Conservation (phyloP, 2,113 vertebrate species). For the Terrapene triunguis region DNA sequence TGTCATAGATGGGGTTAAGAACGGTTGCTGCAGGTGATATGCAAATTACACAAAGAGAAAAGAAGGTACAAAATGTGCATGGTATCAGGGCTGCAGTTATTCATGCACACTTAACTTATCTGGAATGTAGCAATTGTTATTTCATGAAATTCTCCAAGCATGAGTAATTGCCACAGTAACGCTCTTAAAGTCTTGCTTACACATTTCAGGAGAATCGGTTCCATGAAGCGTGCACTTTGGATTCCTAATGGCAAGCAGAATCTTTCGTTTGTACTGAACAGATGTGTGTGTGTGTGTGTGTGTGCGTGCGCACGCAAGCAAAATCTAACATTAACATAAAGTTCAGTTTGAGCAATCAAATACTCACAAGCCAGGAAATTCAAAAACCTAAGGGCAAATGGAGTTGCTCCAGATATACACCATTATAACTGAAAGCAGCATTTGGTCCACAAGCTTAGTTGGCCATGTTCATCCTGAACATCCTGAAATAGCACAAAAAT, state of each 20-base stretch:
- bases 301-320: neutral
- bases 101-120: conserved; percentile 48
- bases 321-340: neutral
- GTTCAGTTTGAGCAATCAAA: neutral
- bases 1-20: neutral
- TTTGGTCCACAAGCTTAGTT: neutral
- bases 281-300: neutral
- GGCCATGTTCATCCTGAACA: neutral
- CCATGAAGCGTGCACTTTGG: neutral
- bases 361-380: neutral
- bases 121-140: conserved; percentile 48
- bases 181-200: conserved; percentile 25
- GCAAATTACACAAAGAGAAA: neutral
- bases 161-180: conserved; percentile 40
- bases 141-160: conserved; percentile 42
- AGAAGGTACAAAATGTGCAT: neutral
- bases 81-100: neutral
- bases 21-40: neutral
- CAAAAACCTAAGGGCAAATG: neutral
- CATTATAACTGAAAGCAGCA: neutral
- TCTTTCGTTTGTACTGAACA: neutral
- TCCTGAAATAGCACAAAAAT: neutral
- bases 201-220: conserved; percentile 11
- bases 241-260: neutral
- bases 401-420: neutral